Conservation (phyloP, 2,113 vertebrate species). For the Beaufortia kweichowensis region DNA sequence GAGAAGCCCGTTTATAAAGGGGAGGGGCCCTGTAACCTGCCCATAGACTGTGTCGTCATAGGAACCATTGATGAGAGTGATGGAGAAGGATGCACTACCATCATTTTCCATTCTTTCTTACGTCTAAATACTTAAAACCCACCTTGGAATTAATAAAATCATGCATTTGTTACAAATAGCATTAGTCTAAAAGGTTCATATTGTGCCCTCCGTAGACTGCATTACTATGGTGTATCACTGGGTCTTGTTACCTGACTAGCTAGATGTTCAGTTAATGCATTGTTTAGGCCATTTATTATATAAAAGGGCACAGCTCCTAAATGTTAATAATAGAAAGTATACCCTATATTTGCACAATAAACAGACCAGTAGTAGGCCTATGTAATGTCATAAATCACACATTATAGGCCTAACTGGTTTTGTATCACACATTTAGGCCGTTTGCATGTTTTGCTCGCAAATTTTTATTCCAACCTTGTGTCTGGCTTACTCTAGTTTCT, state of each 20-base stretch:
- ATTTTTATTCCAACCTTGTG: not conserved
- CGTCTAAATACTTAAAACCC: not conserved
- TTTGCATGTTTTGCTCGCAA: not conserved
- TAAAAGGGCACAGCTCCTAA: too few species aligned
- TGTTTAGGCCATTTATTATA: not conserved
- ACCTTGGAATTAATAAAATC: not conserved
- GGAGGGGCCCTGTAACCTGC: not conserved
- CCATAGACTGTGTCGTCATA: conserved; percentile 20
- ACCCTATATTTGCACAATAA: not conserved
- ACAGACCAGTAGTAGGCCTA: too few species aligned
- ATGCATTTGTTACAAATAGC: not conserved
- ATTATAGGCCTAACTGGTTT: too few species aligned
- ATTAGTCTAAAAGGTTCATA: not conserved
- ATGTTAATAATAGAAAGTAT: not conserved
- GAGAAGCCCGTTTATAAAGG: conserved; percentile 13
- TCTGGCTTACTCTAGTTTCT: not conserved
- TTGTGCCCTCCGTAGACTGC: too few species aligned
- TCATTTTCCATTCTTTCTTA: not conserved
- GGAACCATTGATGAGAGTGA: conserved; percentile 9
- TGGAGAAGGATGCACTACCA: not conserved
- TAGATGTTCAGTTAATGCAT: not conserved
- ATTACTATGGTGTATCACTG: not conserved
- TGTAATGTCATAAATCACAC: too few species aligned
- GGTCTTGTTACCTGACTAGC: not conserved
- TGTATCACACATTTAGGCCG: too few species aligned